Evolutionary conservation across 2,888 invertebrate genomes (phyloP).

Genomic region (Drosophila conformis): DNA sequence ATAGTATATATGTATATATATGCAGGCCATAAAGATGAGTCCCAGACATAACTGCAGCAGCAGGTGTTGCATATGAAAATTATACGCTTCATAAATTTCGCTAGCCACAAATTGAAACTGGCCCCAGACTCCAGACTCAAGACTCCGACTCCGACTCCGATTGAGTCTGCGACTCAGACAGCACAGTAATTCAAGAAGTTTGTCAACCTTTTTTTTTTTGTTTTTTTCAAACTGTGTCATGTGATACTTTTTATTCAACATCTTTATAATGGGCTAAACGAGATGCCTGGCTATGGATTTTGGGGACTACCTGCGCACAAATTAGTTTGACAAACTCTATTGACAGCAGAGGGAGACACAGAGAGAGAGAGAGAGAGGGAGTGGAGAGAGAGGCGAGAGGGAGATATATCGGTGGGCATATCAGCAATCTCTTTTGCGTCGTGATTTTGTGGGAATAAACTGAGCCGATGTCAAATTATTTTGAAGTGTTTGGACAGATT

Average conservation of each 20-base stretch:
- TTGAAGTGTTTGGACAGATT: constrained; percentile 85
- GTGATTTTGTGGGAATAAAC: constrained; percentile 80
- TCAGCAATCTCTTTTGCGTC: constrained; percentile 42
- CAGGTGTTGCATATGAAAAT: constrained; percentile 80
- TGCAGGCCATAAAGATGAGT: constrained; percentile 43
- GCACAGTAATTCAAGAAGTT: constrained; percentile 71
- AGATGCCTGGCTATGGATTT: constrained; percentile 29
- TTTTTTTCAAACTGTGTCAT: constrained; percentile 64
- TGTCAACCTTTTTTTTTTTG: constrained; percentile 67
- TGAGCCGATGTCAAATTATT: constrained; percentile 83
- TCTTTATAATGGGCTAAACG: constrained; percentile 59
- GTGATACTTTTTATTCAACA: constrained; percentile 74
- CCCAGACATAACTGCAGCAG: constrained; percentile 71
- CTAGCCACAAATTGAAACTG: constrained; percentile 65
- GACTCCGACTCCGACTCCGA: constrained; percentile 28
- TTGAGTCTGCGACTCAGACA: constrained; percentile 35
- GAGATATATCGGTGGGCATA: constrained; percentile 38
- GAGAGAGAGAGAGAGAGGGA: not conserved
- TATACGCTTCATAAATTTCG: constrained; percentile 80
- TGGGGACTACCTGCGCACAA: constrained; percentile 68
- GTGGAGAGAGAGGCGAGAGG: not conserved
- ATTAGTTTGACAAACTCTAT: constrained; percentile 77
- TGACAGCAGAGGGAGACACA: not conserved
- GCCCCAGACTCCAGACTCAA: constrained; percentile 38
- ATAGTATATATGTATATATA: not conserved